Evolutionary conservation across 2,888 invertebrate genomes (phyloP).

Genomic region (Dryobota labecula): DNA sequence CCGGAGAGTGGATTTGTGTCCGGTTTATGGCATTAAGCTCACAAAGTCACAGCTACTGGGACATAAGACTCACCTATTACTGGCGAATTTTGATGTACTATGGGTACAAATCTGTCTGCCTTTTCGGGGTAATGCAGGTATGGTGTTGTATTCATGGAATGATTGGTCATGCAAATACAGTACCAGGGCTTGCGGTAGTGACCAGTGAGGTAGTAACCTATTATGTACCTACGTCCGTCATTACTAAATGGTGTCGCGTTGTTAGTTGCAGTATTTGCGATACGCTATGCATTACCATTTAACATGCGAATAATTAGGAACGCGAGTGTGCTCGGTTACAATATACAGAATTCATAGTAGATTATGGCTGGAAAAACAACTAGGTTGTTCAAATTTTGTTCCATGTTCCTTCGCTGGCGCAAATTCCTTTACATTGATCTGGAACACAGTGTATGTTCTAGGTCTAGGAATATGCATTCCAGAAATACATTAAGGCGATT

Average conservation of each 20-base stretch:
- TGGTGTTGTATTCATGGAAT: not conserved
- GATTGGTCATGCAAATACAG: conserved; percentile 18
- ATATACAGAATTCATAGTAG: conserved; percentile 11
- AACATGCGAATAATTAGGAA: conserved; percentile 36
- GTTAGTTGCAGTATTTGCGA: conserved; percentile 38
- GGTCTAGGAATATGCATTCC: too few species aligned
- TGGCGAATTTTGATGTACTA: not conserved
- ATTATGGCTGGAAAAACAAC: conserved; percentile 15
- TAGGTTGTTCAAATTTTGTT: conserved; percentile 24
- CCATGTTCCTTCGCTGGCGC: not conserved
- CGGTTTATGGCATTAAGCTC: not conserved
- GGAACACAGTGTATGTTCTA: not conserved
- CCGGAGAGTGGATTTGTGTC: not conserved
- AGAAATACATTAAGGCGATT: too few species aligned
- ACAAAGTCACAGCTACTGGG: not conserved
- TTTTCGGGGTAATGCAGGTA: not conserved
- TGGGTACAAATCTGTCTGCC: not conserved
- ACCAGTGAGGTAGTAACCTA: conserved; percentile 53
- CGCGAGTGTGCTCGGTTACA: not conserved
- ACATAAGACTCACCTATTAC: not conserved
- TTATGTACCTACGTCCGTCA: conserved; percentile 58
- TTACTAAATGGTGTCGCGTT: conserved; percentile 59
- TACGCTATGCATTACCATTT: conserved; percentile 36
- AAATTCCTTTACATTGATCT: conserved; percentile 9
- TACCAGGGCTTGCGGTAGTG: conserved; percentile 46